Base-by-base conservation (phyloP, 2,888 invertebrate species). In the Parascotia fuliginaria region DNA sequence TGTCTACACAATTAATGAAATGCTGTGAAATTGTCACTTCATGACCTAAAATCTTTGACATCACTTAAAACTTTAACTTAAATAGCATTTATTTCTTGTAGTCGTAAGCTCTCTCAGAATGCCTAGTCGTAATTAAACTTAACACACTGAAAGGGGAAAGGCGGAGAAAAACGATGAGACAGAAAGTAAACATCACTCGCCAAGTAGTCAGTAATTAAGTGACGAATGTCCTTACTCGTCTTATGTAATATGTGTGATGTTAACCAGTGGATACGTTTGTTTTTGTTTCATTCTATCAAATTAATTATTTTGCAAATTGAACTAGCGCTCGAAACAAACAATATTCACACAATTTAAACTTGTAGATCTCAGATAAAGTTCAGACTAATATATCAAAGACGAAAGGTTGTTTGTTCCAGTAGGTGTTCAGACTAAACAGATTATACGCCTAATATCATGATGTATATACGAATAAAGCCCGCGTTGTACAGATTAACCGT, bases 271-370 rank as follows among this genome's bases (percentile, higher is more conserved):
- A 46, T 33, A 60, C 37, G 13, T 28, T 24, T 42, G 34, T 54
- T 55, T 58, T 51, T 45, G 32, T 58, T 63, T 39, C n/a, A 53
- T 42, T 48, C 32, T 12, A 42, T 38, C 40, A 31, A 45, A 59
- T 58, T 48, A 54, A 58, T 58, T 59, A 38, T 19, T 19, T 19
- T 19, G 19, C 19, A 5, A 19, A 19, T 19, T 19, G 19, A 19
- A 19, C 5, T 19, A 19, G 5, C 5, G 19, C 5, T n/a, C n/a
- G n/a, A n/a, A n/a, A n/a, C n/a, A n/a, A n/a, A n/a, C n/a, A n/a
- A n/a, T n/a, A n/a, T 19, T 19, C 5, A 19, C 19, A 5, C 19
- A 19, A 19, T 19, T 19, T 19, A 19, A 19, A 19, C 19, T 19
- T 5, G 19, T 19, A n/a, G n/a, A n/a, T n/a, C n/a, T n/a, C n/a